A percentile compares a stretch with the other conserved stretches of the same genome.
Conservation (phyloP, 2,113 vertebrate species). For the Jaculus jaculus region DNA sequence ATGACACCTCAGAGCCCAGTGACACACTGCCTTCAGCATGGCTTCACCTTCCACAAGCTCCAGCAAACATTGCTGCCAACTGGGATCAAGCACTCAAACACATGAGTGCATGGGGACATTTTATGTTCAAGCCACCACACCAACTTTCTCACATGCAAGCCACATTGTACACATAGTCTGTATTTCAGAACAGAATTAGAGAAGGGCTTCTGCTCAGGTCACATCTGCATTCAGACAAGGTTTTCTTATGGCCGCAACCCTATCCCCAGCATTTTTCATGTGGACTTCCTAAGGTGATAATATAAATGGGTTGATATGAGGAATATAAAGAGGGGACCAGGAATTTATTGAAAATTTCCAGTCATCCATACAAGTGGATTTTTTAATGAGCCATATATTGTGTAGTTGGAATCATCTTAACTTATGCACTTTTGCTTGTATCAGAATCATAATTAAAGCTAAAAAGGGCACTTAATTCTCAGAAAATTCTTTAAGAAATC, state of each 20-base stretch:
- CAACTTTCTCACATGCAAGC: neutral
- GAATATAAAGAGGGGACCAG: slow-evolving; percentile 24
- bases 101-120: too few species aligned
- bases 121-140: too few species aligned
- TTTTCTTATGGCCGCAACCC: neutral
- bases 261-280: neutral
- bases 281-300: slow-evolving; percentile 45
- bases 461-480: slow-evolving; percentile 49
- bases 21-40: too few species aligned
- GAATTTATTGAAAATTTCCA: neutral
- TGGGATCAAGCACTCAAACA: too few species aligned
- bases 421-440: neutral
- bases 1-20: too few species aligned
- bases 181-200: slow-evolving; percentile 3
- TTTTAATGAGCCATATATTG: slow-evolving; percentile 36
- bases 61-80: too few species aligned
- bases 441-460: slow-evolving; percentile 58
- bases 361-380: neutral
- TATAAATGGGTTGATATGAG: neutral
- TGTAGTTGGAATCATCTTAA: neutral
- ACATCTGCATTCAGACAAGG: neutral
- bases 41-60: too few species aligned
- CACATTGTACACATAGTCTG: neutral
- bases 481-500: slow-evolving; percentile 52
- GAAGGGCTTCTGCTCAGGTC: neutral